Evolutionary conservation across 1,140 invertebrate species (phyloP).

Genomic region (Parasteatoda tepidariorum): DNA sequence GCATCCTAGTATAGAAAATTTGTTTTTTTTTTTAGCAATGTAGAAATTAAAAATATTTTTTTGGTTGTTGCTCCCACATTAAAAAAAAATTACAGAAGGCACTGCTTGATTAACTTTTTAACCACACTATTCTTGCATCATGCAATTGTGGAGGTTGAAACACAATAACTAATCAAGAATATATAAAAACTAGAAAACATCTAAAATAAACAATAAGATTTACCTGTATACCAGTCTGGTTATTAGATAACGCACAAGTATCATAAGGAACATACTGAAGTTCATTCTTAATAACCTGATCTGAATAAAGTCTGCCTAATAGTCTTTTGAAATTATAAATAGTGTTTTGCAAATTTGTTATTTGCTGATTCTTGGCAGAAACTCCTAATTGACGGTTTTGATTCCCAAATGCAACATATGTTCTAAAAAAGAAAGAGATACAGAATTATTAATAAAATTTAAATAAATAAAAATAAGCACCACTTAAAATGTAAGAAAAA

Average conservation of each 20-base stretch:
- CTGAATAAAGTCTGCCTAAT: constrained; percentile 79
- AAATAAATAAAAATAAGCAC: background rate
- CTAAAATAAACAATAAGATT: constrained; percentile 22
- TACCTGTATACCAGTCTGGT: constrained; percentile 81
- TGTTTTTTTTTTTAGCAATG: too few species aligned
- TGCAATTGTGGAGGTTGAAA: background rate
- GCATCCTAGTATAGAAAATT: too few species aligned
- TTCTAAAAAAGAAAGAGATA: constrained; percentile 65
- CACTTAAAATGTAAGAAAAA: too few species aligned
- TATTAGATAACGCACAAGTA: constrained; percentile 77
- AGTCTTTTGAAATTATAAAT: constrained; percentile 93
- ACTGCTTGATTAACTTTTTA: too few species aligned
- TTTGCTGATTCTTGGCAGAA: constrained; percentile 95
- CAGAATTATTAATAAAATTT: background rate
- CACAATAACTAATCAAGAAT: background rate
- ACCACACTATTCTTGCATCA: too few species aligned
- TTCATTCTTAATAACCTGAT: constrained; percentile 87
- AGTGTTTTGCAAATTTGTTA: constrained; percentile 98
- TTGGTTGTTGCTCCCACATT: too few species aligned
- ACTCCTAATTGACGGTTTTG: constrained; percentile 94
- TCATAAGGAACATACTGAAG: constrained; percentile 81
- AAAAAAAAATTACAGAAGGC: too few species aligned
- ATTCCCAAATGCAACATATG: constrained; percentile 93
- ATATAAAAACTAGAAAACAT: background rate
- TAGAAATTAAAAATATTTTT: too few species aligned